Base-by-base conservation (phyloP, 2,888 invertebrate species). In the Thumatha senex region DNA sequence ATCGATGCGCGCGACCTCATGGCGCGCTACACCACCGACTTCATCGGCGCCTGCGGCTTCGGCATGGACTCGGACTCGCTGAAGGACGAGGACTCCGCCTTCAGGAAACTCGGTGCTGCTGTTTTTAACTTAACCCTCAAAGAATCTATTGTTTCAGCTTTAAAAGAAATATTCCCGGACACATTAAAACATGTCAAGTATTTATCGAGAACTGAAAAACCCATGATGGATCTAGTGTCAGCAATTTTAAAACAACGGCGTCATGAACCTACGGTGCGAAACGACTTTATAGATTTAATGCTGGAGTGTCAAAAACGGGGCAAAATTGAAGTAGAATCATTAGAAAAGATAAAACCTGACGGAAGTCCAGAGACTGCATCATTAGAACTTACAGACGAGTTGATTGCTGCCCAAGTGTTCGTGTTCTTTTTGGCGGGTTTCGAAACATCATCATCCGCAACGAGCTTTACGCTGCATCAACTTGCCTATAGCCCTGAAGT, bases 1-100 rank as follows among this genome's bases (percentile, higher is more conserved):
- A 47, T 80, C 8, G 84, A 82, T 51, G 80, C 78, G 7, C 70
- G 83, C 2, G 86, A 86, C 34, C 74, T 86, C 40, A 83, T 85
- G 82, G 84, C 84, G 13, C 72, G 84, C 7, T 84, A 80, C 64
- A 83, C 83, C 40, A 84, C 79, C 10, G 84, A 84, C 58, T 82
- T 84, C 59, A 84, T 84, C 51, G 84, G 84, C 42, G 80, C 84
- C 35, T 81, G 82, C 49, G 84, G 81, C 12, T 84, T 84, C 49
- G 84, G 85, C 0, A 70, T 84, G 40, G 81, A 85, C 12, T 73
- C 78, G 0, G 77, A 84, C 52, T 79, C 82, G 0, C 72, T 85
- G 13, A 76, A 72, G 34, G 74, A 82, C 0, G 82, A 84, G 3
- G 49, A 78, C 1, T 84, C 84, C 0, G 70, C 69, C 0, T 84